Conservation (phyloP, 1,140 invertebrate genomes). For the Riptortus pedestris region DNA sequence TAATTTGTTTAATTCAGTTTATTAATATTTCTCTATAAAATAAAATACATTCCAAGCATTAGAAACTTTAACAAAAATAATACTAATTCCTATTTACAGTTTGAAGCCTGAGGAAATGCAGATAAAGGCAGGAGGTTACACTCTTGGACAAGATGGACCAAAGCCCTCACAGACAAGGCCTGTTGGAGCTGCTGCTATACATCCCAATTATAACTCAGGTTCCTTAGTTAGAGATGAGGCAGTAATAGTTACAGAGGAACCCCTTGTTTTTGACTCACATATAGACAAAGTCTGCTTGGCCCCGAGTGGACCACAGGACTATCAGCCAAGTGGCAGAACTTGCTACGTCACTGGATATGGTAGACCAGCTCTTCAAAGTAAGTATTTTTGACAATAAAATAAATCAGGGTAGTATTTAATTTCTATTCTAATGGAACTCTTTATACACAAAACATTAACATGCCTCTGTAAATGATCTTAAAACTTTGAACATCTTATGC, state of each 20-base stretch:
- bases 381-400: too few species aligned
- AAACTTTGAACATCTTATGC: too few species aligned
- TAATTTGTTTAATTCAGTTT: too few species aligned
- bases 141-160: constrained; percentile 54
- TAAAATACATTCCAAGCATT: too few species aligned
- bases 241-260: constrained; percentile 53
- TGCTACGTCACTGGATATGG: constrained; percentile 75
- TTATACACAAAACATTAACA: too few species aligned
- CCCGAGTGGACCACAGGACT: constrained; percentile 36
- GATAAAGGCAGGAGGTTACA: constrained; percentile 75
- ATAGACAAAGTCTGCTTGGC: constrained; percentile 62
- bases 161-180: constrained; percentile 60
- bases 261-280: constrained; percentile 50
- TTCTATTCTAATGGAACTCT: too few species aligned
- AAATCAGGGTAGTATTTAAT: too few species aligned
- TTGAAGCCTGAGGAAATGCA: constrained; percentile 52
- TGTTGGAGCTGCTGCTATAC: constrained; percentile 54
- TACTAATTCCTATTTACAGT: too few species aligned
- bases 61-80: too few species aligned
- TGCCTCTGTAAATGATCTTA: too few species aligned
- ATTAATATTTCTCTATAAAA: too few species aligned
- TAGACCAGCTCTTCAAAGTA: constrained; percentile 63
- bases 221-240: constrained; percentile 59
- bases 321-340: constrained; percentile 40
- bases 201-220: constrained; percentile 56